Base-by-base conservation (phyloP, 2,797 vertebrate genomes). In the Darevskia mixta region DNA sequence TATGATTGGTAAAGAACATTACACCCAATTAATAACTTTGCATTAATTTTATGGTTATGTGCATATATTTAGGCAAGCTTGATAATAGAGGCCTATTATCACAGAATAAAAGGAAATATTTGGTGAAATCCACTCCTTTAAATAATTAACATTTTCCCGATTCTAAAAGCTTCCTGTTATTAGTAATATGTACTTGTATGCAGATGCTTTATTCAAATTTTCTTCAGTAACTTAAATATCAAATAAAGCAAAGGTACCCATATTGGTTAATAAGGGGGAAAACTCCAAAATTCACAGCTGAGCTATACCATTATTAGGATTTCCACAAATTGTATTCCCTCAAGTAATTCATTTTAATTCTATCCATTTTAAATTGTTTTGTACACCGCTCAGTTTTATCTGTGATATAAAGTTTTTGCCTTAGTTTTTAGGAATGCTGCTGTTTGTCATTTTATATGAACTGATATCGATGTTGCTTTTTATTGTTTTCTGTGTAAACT, bases 31-130 rank as follows among this genome's bases (percentile, higher is more conserved):
- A 96, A 94, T 91, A 90, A 92, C 90, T 92, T 84, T 84, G 75
- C 90, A 82, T 92, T 81, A 92, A 94, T 95, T 95, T 85, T 89
- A 94, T 92, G 96, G 94, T 95, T 85, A 89, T 43, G 86, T 61
- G 73, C 78, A 94, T 93, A 81, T 92, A 87, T 92, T 94, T 93
- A 91, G 89, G 90, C 93, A 92, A 93, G 79, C 27, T 76, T 90
- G 61, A 85, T 75, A 91, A 90, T 76, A 93, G 90, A 92, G 41
- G 64, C 29, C 41, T 82, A 79, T 72, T 64, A 64, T 84, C 55
- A 64, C 67, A 18, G 58, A 69, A 13, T 3, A 20, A 25, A 10
- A 10, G 67, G 4, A 20, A 78, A 64, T 64, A 23, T 64, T 64
- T 73, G 66, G 35, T 32, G n/a, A 85, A 85, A 75, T 43, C 77